A percentile compares a stretch with the other conserved stretches of the same genome.
Evolutionary conservation across 2,113 vertebrate genomes (phyloP).

Genomic region (Chloebia gouldiae): DNA sequence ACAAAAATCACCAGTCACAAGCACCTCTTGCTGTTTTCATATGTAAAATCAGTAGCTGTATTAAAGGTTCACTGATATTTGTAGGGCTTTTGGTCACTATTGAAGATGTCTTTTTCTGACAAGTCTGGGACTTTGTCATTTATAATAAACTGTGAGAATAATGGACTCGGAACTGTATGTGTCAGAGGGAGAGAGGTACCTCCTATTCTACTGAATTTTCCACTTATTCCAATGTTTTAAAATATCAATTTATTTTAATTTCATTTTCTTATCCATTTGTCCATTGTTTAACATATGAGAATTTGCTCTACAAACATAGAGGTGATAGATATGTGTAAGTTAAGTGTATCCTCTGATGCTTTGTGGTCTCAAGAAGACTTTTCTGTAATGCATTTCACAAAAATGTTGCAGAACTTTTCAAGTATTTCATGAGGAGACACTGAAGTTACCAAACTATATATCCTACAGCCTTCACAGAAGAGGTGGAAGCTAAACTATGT

Average conservation of each 20-base stretch:
- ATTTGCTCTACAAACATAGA: neutral
- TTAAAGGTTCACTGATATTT: neutral
- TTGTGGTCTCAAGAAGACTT: neutral
- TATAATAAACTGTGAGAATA: neutral
- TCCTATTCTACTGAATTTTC: neutral
- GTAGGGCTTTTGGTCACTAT: neutral
- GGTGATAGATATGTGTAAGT: neutral
- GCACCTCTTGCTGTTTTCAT: neutral
- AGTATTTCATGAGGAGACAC: neutral
- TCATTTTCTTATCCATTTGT: constrained; percentile 18
- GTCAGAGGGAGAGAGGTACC: neutral
- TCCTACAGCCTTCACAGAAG: neutral
- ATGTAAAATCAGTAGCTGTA: neutral
- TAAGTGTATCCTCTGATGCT: neutral
- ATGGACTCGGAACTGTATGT: neutral
- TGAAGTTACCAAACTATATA: neutral
- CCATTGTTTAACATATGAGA: neutral
- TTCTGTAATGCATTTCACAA: neutral
- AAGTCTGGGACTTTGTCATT: neutral
- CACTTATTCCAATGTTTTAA: constrained; percentile 4
- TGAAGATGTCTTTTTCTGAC: neutral
- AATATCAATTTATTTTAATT: constrained; percentile 17
- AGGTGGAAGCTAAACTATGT: neutral
- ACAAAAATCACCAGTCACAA: constrained; percentile 21
- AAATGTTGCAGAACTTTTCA: neutral